phyloP scores from a whole-genome alignment of 2,797 vertebrate genomes.

The Macrochelys suwanniensis region DNA sequence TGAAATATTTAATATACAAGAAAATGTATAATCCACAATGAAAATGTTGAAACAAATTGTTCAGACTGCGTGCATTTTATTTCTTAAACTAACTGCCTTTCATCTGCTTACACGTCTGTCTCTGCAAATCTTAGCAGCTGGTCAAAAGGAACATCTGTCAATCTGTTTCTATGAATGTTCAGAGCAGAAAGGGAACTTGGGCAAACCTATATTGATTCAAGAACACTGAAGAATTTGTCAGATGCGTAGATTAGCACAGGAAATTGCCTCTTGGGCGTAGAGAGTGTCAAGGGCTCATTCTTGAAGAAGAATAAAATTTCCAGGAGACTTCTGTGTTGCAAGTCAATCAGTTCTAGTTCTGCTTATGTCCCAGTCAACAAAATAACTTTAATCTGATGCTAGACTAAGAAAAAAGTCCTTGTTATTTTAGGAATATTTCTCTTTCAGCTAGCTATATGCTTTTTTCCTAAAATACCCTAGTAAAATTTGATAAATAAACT shows the following conservation, averaged over 20 bases:
- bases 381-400: not conserved
- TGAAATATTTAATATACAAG: not conserved
- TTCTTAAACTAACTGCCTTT: conserved; percentile 19
- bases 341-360: conserved; percentile 9
- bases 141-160: conserved; percentile 47
- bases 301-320: not conserved
- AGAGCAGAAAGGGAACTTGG: conserved; percentile 34
- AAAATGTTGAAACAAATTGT: conserved; percentile 4
- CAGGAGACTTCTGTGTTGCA: not conserved
- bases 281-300: conserved; percentile 39
- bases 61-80: conserved; percentile 9
- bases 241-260: conserved; percentile 34
- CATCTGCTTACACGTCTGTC: conserved; percentile 1
- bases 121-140: conserved; percentile 13
- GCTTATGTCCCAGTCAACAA: not conserved
- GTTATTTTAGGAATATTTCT: not conserved
- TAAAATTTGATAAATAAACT: not conserved
- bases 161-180: not conserved
- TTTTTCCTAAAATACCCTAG: not conserved
- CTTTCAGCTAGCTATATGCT: not conserved
- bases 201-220: conserved; percentile 44
- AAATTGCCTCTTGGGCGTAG: conserved; percentile 19
- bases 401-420: not conserved
- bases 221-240: conserved; percentile 23
- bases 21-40: not conserved